Conservation (phyloP, 2,888 invertebrate genomes). For the Cryptocheilus praepositus region DNA sequence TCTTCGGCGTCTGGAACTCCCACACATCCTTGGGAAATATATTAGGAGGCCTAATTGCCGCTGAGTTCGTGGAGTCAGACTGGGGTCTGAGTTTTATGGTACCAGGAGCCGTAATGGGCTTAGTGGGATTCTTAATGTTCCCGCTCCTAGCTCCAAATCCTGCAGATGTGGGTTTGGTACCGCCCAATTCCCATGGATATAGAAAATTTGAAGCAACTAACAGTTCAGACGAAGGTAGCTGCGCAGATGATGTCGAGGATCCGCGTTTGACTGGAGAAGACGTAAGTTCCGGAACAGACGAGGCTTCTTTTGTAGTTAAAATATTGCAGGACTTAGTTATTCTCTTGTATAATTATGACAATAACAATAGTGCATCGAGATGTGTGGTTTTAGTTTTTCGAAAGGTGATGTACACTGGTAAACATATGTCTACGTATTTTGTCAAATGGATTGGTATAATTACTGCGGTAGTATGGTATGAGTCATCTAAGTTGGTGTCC, state of each 20-base stretch:
- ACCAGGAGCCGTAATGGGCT: slow-evolving; percentile 89
- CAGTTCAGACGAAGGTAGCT: slow-evolving; percentile 66
- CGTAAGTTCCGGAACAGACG: slow-evolving; percentile 62
- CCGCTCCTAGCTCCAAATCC: slow-evolving; percentile 91
- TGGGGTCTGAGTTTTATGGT: slow-evolving; percentile 96
- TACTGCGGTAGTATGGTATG: too few relatives aligned
- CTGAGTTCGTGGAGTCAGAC: slow-evolving; percentile 87
- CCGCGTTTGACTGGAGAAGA: slow-evolving; percentile 50
- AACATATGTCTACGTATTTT: not conserved
- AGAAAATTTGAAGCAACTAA: slow-evolving; percentile 62
- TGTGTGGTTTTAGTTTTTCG: too few relatives aligned
- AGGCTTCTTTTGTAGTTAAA: too few relatives aligned
- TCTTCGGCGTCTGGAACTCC: slow-evolving; percentile 98
- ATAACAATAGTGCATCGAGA: too few relatives aligned
- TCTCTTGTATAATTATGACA: too few relatives aligned
- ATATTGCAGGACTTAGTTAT: too few relatives aligned
- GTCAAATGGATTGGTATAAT: too few relatives aligned
- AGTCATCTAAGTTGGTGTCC: too few relatives aligned
- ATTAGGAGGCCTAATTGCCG: slow-evolving; percentile 92
- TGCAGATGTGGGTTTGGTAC: slow-evolving; percentile 81
- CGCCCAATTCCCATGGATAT: slow-evolving; percentile 67
- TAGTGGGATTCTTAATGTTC: slow-evolving; percentile 84
- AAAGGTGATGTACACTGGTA: too few relatives aligned
- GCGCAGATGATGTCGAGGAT: slow-evolving; percentile 52
- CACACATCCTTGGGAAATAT: slow-evolving; percentile 98